A percentile compares a stretch with the other conserved stretches of the same genome.
Conservation (phyloP, 2,888 invertebrate species). For the Eudasyphora cyanicolor region DNA sequence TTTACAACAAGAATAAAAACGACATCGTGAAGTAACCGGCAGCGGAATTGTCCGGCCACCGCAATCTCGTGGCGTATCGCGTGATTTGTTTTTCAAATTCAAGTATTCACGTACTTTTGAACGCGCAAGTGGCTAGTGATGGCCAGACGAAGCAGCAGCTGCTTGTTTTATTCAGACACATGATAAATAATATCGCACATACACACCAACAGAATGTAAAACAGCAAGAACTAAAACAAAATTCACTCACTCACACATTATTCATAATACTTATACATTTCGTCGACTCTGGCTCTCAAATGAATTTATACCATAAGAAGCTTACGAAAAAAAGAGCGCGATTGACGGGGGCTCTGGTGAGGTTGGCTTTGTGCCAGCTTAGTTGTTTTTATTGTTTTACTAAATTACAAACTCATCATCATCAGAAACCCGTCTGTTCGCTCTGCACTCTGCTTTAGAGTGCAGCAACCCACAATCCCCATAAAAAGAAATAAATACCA, state of each 20-base stretch:
- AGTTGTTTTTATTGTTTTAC: slow-evolving; percentile 20
- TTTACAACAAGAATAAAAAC: neutral
- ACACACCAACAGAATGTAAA: neutral
- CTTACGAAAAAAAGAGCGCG: slow-evolving; percentile 15
- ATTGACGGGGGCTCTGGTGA: neutral
- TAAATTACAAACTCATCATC: neutral
- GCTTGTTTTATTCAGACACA: neutral
- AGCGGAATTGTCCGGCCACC: too few species aligned
- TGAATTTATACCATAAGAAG: neutral
- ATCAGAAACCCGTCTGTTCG: neutral
- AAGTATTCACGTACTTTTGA: slow-evolving; percentile 18
- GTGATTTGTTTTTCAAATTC: slow-evolving; percentile 40
- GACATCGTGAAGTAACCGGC: neutral
- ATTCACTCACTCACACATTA: neutral
- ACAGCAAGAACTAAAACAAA: neutral
- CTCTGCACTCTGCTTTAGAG: neutral
- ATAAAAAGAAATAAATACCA: neutral
- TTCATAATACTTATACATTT: too few species aligned
- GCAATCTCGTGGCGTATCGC: slow-evolving; percentile 10
- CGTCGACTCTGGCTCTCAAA: neutral
- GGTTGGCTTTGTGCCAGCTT: neutral
- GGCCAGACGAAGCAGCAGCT: neutral
- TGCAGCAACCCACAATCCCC: neutral
- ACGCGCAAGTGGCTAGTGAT: slow-evolving; percentile 3
- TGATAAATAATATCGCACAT: neutral